Conservation (phyloP, 2,888 invertebrate species). For the Zele albiditarsus region DNA sequence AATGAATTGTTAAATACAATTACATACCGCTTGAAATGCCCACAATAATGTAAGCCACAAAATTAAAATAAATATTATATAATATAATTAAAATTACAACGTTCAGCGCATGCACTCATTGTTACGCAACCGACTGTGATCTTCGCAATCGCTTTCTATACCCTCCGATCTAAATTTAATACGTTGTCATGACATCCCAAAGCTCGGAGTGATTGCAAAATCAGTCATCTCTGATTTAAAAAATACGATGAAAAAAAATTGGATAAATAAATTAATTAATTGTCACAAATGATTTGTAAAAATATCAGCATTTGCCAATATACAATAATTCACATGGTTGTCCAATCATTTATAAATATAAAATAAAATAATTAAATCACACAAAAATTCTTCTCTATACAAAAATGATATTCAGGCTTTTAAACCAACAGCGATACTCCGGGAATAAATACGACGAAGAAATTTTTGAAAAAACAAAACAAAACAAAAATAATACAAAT, state of each 20-base stretch:
- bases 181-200: conserved; percentile 32
- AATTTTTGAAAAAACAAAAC: conserved; percentile 42
- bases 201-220: neutral
- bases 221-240: neutral
- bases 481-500: conserved; percentile 43
- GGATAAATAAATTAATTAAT: conserved; percentile 3
- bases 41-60: conserved; percentile 1
- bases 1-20: conserved; percentile 8
- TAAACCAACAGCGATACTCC: neutral
- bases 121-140: conserved; percentile 66
- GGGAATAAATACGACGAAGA: conserved; percentile 24
- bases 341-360: neutral
- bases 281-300: neutral
- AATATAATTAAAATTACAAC: conserved; percentile 29
- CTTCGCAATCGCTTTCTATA: conserved; percentile 64
- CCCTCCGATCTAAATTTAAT: conserved; percentile 38
- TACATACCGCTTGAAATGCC: neutral
- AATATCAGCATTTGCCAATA: neutral
- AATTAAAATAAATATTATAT: conserved; percentile 29
- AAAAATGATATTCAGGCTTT: neutral
- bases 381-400: neutral
- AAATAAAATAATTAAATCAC: neutral
- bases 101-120: conserved; percentile 47
- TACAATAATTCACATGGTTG: neutral
- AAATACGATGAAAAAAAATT: neutral